These are phyloP conservation scores for Brachypalpus laphriformis DNA, from an alignment of 2,888 invertebrate species.

Conservation along the genomic window DNA sequence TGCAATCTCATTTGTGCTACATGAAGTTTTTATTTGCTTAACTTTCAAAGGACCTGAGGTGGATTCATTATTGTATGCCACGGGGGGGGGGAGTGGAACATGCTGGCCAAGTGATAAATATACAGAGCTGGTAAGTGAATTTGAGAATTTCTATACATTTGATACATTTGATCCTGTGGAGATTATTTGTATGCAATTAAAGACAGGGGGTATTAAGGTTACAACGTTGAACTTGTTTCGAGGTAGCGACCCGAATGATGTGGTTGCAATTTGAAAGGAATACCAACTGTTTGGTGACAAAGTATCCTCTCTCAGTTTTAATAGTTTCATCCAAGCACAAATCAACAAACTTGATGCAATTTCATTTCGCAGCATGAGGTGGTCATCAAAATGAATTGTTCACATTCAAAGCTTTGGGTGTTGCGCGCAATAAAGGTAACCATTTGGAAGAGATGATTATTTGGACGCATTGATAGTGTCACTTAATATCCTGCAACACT, in stretches of 20 bases:
- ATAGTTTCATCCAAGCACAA: background rate
- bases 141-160: conserved; percentile 49
- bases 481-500: no score
- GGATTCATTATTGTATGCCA: conserved; percentile 49
- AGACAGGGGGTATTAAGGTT: conserved; percentile 26
- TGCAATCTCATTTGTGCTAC: conserved; percentile 65
- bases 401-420: no score
- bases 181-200: conserved; percentile 61
- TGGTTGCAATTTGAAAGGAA: conserved; percentile 10
- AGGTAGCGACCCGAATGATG: background rate
- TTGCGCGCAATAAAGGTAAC: no score
- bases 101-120: conserved; percentile 52
- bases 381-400: no score
- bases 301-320: background rate
- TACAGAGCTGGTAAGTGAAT: conserved; percentile 47
- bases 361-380: no score
- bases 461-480: no score
- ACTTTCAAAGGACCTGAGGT: conserved; percentile 25
- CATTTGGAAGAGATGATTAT: no score
- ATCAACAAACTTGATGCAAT: no score
- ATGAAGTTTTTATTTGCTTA: conserved; percentile 66
- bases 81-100: conserved; percentile 1
- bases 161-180: conserved; percentile 49
- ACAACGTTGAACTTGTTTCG: conserved; percentile 50
- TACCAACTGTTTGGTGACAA: background rate